These are phyloP conservation scores for Danio aesculapii DNA, from an alignment of 2,797 vertebrate genomes.

Conservation along the genomic window DNA sequence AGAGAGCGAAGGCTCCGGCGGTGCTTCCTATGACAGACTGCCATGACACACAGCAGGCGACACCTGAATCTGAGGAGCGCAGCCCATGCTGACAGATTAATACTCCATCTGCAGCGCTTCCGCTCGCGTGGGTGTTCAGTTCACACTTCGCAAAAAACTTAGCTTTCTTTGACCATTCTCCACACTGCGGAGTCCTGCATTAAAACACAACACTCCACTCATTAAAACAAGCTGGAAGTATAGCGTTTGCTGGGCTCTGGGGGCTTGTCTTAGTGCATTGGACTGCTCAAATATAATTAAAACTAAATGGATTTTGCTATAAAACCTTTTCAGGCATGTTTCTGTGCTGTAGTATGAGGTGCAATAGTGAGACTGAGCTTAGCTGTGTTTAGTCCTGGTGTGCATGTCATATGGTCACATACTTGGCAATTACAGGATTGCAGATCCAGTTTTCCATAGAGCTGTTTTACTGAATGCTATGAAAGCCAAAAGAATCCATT, in stretches of 20 bases:
- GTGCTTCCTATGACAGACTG: constrained; percentile 62
- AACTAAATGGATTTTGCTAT: constrained; percentile 53
- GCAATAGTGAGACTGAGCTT: constrained; percentile 27
- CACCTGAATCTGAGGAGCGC: constrained; percentile 68
- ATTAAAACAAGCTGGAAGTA: constrained; percentile 42
- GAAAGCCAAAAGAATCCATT: constrained; percentile 35
- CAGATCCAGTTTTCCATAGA: constrained; percentile 20
- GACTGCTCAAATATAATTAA: constrained; percentile 55
- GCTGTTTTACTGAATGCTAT: constrained; percentile 38
- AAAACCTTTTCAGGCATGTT: constrained; percentile 53
- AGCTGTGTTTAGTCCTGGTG: constrained; percentile 16
- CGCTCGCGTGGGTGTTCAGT: constrained; percentile 52
- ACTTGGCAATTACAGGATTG: constrained; percentile 12
- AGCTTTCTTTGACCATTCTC: constrained; percentile 62
- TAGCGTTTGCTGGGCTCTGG: constrained; percentile 37
- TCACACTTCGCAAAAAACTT: constrained; percentile 60
- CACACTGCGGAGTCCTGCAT: constrained; percentile 53
- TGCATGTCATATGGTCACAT: constrained; percentile 3
- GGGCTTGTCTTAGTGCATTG: constrained; percentile 58
- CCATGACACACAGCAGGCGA: constrained; percentile 65
- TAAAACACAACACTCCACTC: constrained; percentile 61
- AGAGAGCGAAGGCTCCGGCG: constrained; percentile 54
- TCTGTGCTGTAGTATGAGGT: constrained; percentile 36
- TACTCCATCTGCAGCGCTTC: constrained; percentile 69
- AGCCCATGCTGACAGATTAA: constrained; percentile 72